Conservation (phyloP, 1,140 invertebrate species). For the Papilio glaucus region DNA sequence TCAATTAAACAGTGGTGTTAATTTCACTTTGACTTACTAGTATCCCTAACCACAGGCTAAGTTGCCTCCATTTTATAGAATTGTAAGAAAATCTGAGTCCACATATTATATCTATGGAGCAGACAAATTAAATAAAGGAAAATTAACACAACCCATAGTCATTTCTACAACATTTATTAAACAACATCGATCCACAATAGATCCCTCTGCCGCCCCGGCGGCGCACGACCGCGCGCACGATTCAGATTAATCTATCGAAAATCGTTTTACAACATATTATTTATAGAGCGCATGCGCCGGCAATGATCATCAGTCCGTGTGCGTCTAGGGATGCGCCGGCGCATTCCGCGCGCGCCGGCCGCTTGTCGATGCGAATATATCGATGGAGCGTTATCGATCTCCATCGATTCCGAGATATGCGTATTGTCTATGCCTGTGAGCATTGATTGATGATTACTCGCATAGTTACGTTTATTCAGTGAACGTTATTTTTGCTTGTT, state of each 20-base stretch:
- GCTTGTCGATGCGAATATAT: conserved; percentile 64
- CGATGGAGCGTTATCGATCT: conserved; percentile 52
- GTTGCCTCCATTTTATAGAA: not conserved
- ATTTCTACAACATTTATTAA: conserved; percentile 59
- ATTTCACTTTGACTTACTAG: too few species aligned
- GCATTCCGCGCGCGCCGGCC: conserved; percentile 55
- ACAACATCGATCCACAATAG: conserved; percentile 76
- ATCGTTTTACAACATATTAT: conserved; percentile 84
- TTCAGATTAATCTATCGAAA: conserved; percentile 84
- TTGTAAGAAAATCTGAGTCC: conserved; percentile 4
- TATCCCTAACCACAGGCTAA: too few species aligned
- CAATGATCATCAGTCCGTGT: conserved; percentile 81
- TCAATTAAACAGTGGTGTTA: too few species aligned
- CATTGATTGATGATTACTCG: conserved; percentile 47
- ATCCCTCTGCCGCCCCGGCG: conserved; percentile 72
- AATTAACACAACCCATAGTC: conserved; percentile 36
- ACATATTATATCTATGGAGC: not conserved
- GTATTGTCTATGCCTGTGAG: conserved; percentile 39
- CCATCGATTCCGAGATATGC: conserved; percentile 48
- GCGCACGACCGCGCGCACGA: conserved; percentile 80
- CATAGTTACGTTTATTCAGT: conserved; percentile 22
- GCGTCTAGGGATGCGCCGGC: conserved; percentile 72
- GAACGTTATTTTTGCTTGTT: not conserved
- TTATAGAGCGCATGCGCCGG: conserved; percentile 81
- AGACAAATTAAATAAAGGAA: conserved; percentile 23